phyloP scores from a whole-genome alignment of 2,888 invertebrate genomes.

The Plusia festucae region DNA sequence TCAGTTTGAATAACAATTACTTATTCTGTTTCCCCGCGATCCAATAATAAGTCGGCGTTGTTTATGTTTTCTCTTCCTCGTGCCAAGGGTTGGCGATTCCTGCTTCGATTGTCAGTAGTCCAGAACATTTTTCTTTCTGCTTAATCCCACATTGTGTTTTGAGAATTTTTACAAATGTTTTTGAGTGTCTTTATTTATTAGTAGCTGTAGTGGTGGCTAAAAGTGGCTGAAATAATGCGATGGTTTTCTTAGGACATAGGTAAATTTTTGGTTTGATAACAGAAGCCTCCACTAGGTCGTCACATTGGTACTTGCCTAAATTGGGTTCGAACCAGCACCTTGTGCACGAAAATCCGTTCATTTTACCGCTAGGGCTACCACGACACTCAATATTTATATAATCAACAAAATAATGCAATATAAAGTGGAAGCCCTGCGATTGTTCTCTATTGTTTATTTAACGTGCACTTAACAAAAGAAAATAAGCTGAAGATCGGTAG shows the following conservation, averaged over 20 bases:
- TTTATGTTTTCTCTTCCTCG: constrained; percentile 60
- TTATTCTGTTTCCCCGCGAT: constrained; percentile 59
- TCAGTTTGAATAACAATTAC: constrained; percentile 73
- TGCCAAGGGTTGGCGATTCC: constrained; percentile 9
- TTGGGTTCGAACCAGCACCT: no score
- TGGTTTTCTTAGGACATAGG: neutral
- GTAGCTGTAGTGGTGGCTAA: neutral
- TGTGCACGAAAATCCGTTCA: no score
- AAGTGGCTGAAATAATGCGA: neutral
- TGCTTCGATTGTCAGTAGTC: constrained; percentile 3
- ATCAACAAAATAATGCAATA: neutral
- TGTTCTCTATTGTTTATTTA: constrained; percentile 18
- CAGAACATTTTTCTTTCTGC: constrained; percentile 3
- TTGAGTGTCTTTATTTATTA: neutral
- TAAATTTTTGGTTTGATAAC: no score
- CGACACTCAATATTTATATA: no score
- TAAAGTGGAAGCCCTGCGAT: constrained; percentile 12
- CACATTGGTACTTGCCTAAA: no score
- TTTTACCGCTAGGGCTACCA: no score
- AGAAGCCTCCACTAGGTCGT: no score
- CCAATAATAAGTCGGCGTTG: constrained; percentile 63
- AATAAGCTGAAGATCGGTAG: constrained; percentile 41
- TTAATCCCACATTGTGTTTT: neutral
- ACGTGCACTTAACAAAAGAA: constrained; percentile 58
- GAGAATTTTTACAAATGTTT: neutral